Evolutionary conservation across 2,797 vertebrate genomes (phyloP), one percentile per base, ranked within the genome.

Genomic region (Thalassophryne amazonica): DNA sequence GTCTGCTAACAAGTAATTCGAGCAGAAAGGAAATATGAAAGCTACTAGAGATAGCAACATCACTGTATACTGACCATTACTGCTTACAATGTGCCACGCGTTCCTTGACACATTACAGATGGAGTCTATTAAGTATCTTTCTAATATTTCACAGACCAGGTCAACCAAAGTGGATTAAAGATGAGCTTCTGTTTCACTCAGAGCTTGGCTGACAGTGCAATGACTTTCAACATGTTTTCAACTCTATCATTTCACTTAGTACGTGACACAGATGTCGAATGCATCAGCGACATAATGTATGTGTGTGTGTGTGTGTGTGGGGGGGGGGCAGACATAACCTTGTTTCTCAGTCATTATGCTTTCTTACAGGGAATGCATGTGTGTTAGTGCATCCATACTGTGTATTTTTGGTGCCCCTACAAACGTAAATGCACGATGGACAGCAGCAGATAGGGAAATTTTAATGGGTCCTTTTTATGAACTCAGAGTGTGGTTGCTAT

Each of bases 371-470:
- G 21, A 22, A 4, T 15, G 25, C 1, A 19, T 11, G 22, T 28
- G 7, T 23, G 8, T 12, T 24, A 9, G 5, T n/a, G 22, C 6
- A 17, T 38, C 33, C 3, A 25, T 45, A 41, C 46, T 60, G 20
- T 6, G 2, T 50, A 49, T 18, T 16, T 7, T 32, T 30, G 25
- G 37, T 32, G 32, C 5, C 24, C 3, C 19, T 1, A 11, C 31
- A 30, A 49, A 69, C 61, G 39, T 50, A 67, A 71, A 70, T 56
- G 15, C 17, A 40, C 2, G 24, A 40, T 2, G 2, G 38, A 11
- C 19, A n/a, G 13, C 40, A 27, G 45, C 3, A 21, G 20, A 46
- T 6, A 6, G 39, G 31, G 35, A 60, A 13, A 55, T 48, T 41
- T 21, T 3, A 56, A 58, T 50, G 56, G 53, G 43, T 27, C 4